Evolutionary conservation across 1,140 invertebrate genomes (phyloP), one percentile per base, ranked within the genome.

Genomic region (Notospermus geniculatus): DNA sequence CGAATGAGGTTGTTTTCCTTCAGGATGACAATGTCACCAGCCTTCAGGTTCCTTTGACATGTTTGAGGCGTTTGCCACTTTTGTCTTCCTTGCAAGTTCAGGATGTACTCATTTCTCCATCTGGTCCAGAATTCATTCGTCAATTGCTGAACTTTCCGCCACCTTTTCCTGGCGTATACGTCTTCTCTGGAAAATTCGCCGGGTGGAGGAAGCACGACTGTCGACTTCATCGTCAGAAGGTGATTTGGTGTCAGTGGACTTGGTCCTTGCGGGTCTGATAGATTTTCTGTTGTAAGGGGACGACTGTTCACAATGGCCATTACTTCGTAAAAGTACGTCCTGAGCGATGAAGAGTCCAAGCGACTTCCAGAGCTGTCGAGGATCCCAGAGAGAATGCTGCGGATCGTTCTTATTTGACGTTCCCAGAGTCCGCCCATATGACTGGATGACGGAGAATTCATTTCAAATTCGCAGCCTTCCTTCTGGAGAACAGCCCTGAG

Each of bases 371-470:
- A 15, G 7, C 54, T 5, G 2, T 28, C 39, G 13, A 58, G n/a
- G 5, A 63, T 17, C 32, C 5, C 1, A 19, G n/a, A 2, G 27
- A 63, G 27, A 15, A 63, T 32, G 15, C 39, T 54, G 4, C 61
- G 27, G 22, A 63, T 52, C 11, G 61, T 19, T 2, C 67, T 13
- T 59, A 71, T 68, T 77, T 69, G 0, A 80, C 74, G 0, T 65
- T 84, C 82, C 72, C 78, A 82, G 27, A 81, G 27, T 19, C 79
- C 82, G 7, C 80, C 81, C 57, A 83, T 77, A 70, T 82, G 73
- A 7, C 76, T 69, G 9, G 73, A 68, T 9, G 54, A n/a, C 25
- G 81, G 72, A 0, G 81, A 79, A 54, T 75, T 80, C 59, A 83
- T 80, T 29, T 75, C 58, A 77, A 80, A 84, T 27, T 68, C 57